A percentile compares a stretch with the other conserved stretches of the same genome.
phyloP scores from a whole-genome alignment of 2,888 invertebrate genomes.

The Caenorhabditis sinica region DNA sequence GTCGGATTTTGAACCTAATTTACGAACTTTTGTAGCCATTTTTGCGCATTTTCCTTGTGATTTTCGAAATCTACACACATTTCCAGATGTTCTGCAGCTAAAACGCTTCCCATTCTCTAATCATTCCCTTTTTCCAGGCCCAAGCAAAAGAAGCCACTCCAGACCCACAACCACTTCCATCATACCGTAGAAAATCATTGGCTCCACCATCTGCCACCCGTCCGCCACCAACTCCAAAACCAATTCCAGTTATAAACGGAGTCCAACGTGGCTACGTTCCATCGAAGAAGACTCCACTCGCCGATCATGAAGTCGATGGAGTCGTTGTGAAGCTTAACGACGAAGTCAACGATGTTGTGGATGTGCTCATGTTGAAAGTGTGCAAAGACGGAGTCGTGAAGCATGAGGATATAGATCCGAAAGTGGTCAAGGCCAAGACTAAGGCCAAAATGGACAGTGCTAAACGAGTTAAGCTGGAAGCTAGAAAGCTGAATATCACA shows the following conservation, averaged over 20 bases:
- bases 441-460: conserved; percentile 29
- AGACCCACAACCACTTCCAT: background rate
- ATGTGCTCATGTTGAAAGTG: conserved; percentile 60
- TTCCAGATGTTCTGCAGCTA: no score
- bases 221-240: conserved; percentile 32
- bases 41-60: no score
- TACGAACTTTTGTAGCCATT: no score
- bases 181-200: conserved; percentile 5
- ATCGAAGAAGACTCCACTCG: conserved; percentile 56
- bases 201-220: background rate
- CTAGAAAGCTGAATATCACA: conserved; percentile 34
- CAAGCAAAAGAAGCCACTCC: conserved; percentile 37
- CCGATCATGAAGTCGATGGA: conserved; percentile 41
- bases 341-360: conserved; percentile 49
- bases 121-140: background rate
- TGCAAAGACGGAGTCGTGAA: conserved; percentile 69
- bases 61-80: no score
- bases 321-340: conserved; percentile 29
- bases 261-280: conserved; percentile 55
- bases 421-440: conserved; percentile 39
- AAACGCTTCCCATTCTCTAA: background rate
- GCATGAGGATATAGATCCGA: conserved; percentile 54
- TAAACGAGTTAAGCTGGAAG: conserved; percentile 13
- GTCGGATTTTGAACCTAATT: no score
- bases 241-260: conserved; percentile 39